These are phyloP conservation scores for Sanderia malayensis DNA, from an alignment of 30 jellyfish, hydroid and myxozoan species.

Conservation along the genomic window DNA sequence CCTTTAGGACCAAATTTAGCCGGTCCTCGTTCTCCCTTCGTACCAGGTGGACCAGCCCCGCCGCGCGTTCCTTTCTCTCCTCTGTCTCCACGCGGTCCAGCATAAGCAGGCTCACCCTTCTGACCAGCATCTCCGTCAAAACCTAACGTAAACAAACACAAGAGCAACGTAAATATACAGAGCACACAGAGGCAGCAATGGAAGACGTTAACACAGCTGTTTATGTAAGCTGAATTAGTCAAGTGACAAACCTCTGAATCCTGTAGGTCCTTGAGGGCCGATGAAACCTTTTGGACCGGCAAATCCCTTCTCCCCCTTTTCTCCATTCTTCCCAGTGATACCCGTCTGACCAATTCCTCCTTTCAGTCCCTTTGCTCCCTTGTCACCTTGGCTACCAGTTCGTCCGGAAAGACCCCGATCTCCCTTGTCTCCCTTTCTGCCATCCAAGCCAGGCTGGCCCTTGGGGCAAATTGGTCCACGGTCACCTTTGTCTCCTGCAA, in stretches of 20 bases:
- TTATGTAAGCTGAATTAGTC: too few relatives aligned
- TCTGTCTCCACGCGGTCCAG: slow-evolving; percentile 14
- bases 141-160: too few relatives aligned
- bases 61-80: slow-evolving; percentile 14
- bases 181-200: too few relatives aligned
- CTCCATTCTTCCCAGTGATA: slow-evolving; percentile 17
- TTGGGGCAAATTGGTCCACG: slow-evolving; percentile 66
- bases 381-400: slow-evolving; percentile 40
- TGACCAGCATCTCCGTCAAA: slow-evolving; percentile 36
- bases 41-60: slow-evolving; percentile 29
- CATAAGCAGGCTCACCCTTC: slow-evolving; percentile 51
- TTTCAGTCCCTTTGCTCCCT: slow-evolving; percentile 56
- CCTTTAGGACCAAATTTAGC: slow-evolving; percentile 7
- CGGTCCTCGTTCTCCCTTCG: slow-evolving; percentile 45
- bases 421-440: slow-evolving; percentile 68
- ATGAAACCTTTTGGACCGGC: slow-evolving; percentile 28
- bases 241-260: slow-evolving; percentile 22
- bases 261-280: slow-evolving; percentile 26
- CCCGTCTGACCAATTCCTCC: slow-evolving; percentile 39
- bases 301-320: slow-evolving; percentile 58
- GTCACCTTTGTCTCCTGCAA: slow-evolving; percentile 67
- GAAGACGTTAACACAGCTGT: too few relatives aligned
- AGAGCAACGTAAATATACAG: too few relatives aligned
- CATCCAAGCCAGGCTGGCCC: slow-evolving; percentile 77
- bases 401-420: slow-evolving; percentile 54